Percentiles rank a stretch among this genome's conserved stretches.
Evolutionary conservation across 2,113 vertebrate species (phyloP).

Genomic region (Egretta garzetta): DNA sequence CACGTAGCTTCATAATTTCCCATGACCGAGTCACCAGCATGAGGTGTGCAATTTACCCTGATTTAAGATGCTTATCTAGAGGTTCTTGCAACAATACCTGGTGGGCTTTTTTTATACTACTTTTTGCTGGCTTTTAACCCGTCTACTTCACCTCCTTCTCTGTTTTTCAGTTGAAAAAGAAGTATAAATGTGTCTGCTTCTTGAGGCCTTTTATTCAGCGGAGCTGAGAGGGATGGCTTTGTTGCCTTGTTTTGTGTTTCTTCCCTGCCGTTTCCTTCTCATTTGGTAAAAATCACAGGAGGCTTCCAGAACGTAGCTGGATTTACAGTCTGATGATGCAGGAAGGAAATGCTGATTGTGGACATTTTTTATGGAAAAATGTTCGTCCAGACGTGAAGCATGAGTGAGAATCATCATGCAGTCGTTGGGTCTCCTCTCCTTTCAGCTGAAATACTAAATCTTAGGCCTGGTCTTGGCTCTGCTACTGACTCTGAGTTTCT

Average conservation of each 20-base stretch:
- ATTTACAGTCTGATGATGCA: background rate
- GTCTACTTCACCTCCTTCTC: background rate
- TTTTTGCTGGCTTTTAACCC: constrained; percentile 17
- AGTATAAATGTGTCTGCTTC: background rate
- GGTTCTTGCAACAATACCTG: constrained; percentile 73
- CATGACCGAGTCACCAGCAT: constrained; percentile 83
- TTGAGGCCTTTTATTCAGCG: background rate
- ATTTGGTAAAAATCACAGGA: background rate
- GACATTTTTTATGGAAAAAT: background rate
- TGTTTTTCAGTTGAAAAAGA: background rate
- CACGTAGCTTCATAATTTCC: constrained; percentile 85
- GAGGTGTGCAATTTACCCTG: constrained; percentile 80
- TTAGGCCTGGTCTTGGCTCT: background rate
- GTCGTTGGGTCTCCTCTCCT: background rate
- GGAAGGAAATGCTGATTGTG: background rate
- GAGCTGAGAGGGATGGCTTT: background rate
- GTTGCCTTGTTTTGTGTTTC: background rate
- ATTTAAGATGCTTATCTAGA: constrained; percentile 83
- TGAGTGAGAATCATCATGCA: background rate
- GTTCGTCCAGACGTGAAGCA: background rate
- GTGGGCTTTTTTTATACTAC: constrained; percentile 40
- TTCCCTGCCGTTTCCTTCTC: background rate
- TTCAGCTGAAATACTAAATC: background rate
- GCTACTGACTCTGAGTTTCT: background rate
- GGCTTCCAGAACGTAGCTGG: background rate